Conservation (phyloP, 2,888 invertebrate genomes). For the Nezara viridula region DNA sequence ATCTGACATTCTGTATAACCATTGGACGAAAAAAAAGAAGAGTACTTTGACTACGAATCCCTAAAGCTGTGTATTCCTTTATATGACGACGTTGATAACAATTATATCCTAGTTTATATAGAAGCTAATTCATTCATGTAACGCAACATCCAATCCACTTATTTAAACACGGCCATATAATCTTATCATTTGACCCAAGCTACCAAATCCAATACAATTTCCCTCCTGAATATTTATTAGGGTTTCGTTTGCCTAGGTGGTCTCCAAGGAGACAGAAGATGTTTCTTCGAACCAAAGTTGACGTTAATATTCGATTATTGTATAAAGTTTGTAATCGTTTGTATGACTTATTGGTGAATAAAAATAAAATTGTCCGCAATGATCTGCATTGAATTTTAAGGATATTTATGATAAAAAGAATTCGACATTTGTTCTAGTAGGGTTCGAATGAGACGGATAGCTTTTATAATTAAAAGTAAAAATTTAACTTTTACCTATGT, state of each 20-base stretch:
- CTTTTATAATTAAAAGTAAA: too few relatives aligned
- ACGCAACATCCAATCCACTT: background rate
- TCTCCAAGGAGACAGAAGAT: background rate
- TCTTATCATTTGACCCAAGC: conserved; percentile 32
- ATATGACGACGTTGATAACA: background rate
- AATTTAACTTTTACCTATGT: too few relatives aligned
- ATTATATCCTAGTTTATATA: background rate
- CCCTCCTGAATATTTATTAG: conserved; percentile 10
- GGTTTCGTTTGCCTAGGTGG: conserved; percentile 21
- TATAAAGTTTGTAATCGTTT: background rate
- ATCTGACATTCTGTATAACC: too few relatives aligned
- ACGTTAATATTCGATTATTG: background rate
- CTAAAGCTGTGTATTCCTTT: background rate
- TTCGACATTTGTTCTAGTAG: too few relatives aligned
- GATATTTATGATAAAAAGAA: too few relatives aligned
- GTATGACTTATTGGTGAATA: background rate
- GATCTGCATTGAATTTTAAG: too few relatives aligned
- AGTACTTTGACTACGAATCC: too few relatives aligned
- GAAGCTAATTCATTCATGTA: background rate
- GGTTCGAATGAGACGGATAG: too few relatives aligned
- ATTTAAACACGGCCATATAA: conserved; percentile 5
- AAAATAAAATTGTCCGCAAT: background rate
- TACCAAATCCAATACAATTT: conserved; percentile 15
- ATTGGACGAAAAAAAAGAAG: too few relatives aligned
- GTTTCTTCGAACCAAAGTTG: background rate